Base-by-base conservation (phyloP, 2,113 vertebrate species). In the Dissostichus mawsoni region DNA sequence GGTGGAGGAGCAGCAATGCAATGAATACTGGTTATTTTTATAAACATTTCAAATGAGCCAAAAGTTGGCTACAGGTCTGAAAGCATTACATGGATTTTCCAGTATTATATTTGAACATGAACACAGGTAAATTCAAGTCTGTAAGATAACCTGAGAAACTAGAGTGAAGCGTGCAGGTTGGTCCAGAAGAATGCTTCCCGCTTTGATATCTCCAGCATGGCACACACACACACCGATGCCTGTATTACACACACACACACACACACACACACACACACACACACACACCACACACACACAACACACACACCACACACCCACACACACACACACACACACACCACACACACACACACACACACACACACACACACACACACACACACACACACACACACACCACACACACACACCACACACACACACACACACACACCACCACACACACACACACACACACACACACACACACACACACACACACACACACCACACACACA, bases 151-250 rank as follows among this genome's bases (percentile, higher is more conserved):
- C 36, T 41, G 36, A 41, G 18, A 66, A 55, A 51, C 17, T 9
- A 25, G 7, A 61, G 8, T 52, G 58, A 66, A 65, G 44, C 1
- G 2, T 9, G 7, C 41, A 61, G 47, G n/a, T 51, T 44, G 48
- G 36, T 80, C 47, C 57, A 83, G 41, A 74, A 72, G 53, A 67
- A 63, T 14, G 25, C 18, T 51, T 50, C 53, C 36, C 33, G 70
- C 67, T 80, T 81, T 74, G 66, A 73, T 75, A 81, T 29, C 17
- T 78, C 45, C 57, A 78, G 51, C 67, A 86, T 76, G 74, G 57
- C 76, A 72, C 64, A 59, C 76, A 72, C 64, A 59, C 63, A 47
- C 33, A 61, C 8, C 18, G 48, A 45, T 16, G 14, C 58, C 33
- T 4, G 5, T 44, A 63, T 63, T 36, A 63, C 20, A 63, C 36